phyloP scores from a whole-genome alignment of 2,888 invertebrate genomes.

The Horisme vitalbata region DNA sequence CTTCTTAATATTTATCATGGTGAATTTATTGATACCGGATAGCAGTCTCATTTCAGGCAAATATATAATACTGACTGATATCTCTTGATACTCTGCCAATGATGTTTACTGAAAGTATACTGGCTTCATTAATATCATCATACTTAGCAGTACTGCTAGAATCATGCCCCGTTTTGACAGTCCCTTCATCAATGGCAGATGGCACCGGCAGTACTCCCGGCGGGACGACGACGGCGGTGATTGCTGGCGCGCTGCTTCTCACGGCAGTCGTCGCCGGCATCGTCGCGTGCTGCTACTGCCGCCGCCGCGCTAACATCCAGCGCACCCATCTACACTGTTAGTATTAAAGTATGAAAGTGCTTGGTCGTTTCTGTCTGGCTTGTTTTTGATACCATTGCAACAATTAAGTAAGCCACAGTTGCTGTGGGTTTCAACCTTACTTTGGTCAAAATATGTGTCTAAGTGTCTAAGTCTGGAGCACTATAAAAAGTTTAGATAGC shows the following conservation, averaged over 20 bases:
- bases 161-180: slow-evolving; percentile 8
- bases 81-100: not conserved
- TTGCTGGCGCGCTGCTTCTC: slow-evolving; percentile 87
- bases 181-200: slow-evolving; percentile 48
- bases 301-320: slow-evolving; percentile 83
- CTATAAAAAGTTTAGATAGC: too few relatives aligned
- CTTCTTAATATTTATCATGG: too few relatives aligned
- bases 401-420: not conserved
- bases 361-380: slow-evolving; percentile 1
- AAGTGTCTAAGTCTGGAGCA: too few relatives aligned
- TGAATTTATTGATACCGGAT: too few relatives aligned
- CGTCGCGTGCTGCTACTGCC: slow-evolving; percentile 89
- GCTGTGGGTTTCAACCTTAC: too few relatives aligned
- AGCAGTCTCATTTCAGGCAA: too few relatives aligned
- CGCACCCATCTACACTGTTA: slow-evolving; percentile 72
- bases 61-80: too few relatives aligned
- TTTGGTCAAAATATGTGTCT: too few relatives aligned
- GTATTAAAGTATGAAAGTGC: slow-evolving; percentile 28
- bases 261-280: slow-evolving; percentile 87
- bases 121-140: not conserved
- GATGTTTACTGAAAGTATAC: not conserved
- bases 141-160: slow-evolving; percentile 6
- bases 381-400: slow-evolving; percentile 6
- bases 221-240: slow-evolving; percentile 88
- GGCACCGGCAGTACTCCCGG: slow-evolving; percentile 84